Evolutionary conservation across 2,888 invertebrate species (phyloP).

Genomic region (Dinocampus coccinellae): DNA sequence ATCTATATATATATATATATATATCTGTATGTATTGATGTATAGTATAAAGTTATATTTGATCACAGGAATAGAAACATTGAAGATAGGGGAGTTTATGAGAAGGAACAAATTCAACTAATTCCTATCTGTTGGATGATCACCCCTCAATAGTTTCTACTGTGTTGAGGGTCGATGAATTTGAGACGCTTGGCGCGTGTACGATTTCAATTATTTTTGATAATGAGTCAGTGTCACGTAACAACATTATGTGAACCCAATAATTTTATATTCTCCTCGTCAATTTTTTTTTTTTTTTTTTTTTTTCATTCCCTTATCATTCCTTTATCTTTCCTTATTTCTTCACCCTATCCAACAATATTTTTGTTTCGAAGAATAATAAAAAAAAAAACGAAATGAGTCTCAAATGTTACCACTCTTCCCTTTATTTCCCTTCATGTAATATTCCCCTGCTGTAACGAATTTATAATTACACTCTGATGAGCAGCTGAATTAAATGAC

Average conservation of each 20-base stretch:
- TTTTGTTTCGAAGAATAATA: no score
- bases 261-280: not conserved
- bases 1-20: not conserved
- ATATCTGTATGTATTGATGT: constrained; percentile 2
- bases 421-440: not conserved
- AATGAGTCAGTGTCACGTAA: constrained; percentile 36
- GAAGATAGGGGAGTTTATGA: constrained; percentile 7
- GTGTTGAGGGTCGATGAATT: constrained; percentile 14
- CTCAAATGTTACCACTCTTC: no score
- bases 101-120: constrained; percentile 14
- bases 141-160: constrained; percentile 13
- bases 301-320: not conserved
- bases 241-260: constrained; percentile 4
- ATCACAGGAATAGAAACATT: not conserved
- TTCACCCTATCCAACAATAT: no score
- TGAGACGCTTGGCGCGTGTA: constrained; percentile 24
- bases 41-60: not conserved
- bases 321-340: not conserved
- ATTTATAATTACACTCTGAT: constrained; percentile 29
- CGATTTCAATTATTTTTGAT: constrained; percentile 36
- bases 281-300: not conserved
- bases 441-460: not conserved
- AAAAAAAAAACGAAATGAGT: no score
- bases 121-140: not conserved
- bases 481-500: constrained; percentile 16